These are phyloP conservation scores for Protaetia brevitarsis DNA, from an alignment of 1,140 invertebrate species.

Conservation along the genomic window DNA sequence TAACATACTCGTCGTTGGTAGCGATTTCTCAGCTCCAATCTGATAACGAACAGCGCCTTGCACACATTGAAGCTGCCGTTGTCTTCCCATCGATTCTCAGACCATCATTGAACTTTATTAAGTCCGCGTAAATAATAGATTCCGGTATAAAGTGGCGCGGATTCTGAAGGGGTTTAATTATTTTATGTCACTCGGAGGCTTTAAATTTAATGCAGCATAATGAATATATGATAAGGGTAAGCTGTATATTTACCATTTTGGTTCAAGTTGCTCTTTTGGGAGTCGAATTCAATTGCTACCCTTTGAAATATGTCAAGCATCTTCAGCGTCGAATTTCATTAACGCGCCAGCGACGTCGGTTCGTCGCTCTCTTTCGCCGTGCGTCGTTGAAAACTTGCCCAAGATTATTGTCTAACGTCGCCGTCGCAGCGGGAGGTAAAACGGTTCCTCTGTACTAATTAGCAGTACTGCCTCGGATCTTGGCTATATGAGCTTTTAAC, in stretches of 20 bases:
- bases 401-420: constrained; percentile 18
- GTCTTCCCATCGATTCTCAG: background rate
- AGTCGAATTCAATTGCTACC: constrained; percentile 42
- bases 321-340: constrained; percentile 24
- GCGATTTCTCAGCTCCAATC: too few species aligned
- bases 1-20: too few species aligned
- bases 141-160: background rate
- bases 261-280: constrained; percentile 40
- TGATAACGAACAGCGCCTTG: too few species aligned
- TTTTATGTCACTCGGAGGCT: constrained; percentile 15
- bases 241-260: constrained; percentile 35
- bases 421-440: constrained; percentile 16
- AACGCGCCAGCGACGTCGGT: background rate
- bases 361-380: constrained; percentile 15
- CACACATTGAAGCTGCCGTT: too few species aligned
- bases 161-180: background rate
- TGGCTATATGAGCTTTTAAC: constrained; percentile 13
- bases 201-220: constrained; percentile 35
- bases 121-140: background rate
- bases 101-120: background rate
- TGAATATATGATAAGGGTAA: constrained; percentile 44
- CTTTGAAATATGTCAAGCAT: constrained; percentile 35
- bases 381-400: constrained; percentile 11
- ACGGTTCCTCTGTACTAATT: constrained; percentile 19
- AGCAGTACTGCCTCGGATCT: constrained; percentile 2